phyloP scores from a whole-genome alignment of 2,113 vertebrate species.

The Cnemophilus loriae region DNA sequence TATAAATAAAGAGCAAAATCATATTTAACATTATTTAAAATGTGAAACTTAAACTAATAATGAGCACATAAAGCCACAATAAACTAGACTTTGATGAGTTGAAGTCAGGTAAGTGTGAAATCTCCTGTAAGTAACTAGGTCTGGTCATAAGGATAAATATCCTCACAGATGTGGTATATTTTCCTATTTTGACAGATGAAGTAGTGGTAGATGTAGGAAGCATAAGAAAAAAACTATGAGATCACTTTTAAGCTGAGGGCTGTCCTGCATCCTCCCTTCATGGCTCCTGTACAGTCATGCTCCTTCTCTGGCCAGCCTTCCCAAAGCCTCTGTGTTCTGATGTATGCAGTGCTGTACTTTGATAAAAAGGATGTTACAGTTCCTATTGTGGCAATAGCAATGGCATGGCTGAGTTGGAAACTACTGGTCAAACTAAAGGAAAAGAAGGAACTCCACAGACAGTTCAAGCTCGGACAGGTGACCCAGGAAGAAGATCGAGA shows the following conservation, averaged over 20 bases:
- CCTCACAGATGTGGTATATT: accelerated
- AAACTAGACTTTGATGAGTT: not conserved
- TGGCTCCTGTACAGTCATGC: not conserved
- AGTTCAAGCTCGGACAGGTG: not conserved
- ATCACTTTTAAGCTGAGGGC: not conserved
- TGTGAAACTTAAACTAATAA: not conserved
- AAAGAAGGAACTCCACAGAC: not conserved
- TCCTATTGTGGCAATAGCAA: not conserved
- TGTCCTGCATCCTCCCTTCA: not conserved
- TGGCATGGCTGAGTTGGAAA: not conserved
- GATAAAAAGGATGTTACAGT: not conserved
- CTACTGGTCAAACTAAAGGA: not conserved
- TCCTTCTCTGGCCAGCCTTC: not conserved
- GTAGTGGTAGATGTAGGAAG: not conserved
- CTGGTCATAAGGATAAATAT: not conserved
- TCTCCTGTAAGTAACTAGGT: not conserved
- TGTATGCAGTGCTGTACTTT: not conserved
- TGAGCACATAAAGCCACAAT: not conserved
- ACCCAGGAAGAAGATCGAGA: not conserved
- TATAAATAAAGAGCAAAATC: not conserved
- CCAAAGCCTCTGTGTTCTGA: not conserved
- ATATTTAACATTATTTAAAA: not conserved
- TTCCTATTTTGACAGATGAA: not conserved
- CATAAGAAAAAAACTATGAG: not conserved
- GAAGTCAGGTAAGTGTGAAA: not conserved